Percentiles rank a stretch among this genome's conserved stretches.
Evolutionary conservation across 2,888 invertebrate genomes (phyloP).

Genomic region (Heliconius charithonia): DNA sequence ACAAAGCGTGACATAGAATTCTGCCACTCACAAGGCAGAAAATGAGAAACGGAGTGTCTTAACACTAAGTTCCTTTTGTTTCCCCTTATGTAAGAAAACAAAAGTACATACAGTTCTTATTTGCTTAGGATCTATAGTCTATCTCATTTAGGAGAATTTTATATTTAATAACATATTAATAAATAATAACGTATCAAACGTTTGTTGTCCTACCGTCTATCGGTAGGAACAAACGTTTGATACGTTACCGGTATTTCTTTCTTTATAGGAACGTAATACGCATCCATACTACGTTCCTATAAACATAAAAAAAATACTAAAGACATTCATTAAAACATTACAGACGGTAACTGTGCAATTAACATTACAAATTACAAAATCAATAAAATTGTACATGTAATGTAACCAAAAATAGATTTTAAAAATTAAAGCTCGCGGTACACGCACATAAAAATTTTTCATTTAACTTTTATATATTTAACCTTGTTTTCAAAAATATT

Average conservation of each 20-base stretch:
- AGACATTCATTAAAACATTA: neutral
- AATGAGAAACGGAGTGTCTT: too few species aligned
- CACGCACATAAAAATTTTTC: neutral
- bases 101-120: too few species aligned
- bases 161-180: too few species aligned
- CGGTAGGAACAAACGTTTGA: too few species aligned
- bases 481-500: slow-evolving; percentile 14
- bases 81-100: too few species aligned
- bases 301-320: neutral
- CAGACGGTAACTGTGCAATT: neutral
- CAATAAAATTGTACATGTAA: neutral
- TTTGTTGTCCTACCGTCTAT: too few species aligned
- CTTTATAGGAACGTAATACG: neutral
- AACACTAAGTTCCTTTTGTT: too few species aligned
- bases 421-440: neutral
- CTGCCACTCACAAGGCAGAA: too few species aligned
- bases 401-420: neutral
- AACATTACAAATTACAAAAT: neutral
- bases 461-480: neutral
- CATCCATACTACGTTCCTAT: neutral
- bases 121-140: too few species aligned
- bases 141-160: too few species aligned
- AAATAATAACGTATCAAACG: too few species aligned
- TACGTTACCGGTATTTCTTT: neutral
- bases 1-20: too few species aligned